Evolutionary conservation across 2,888 invertebrate genomes (phyloP).

Genomic region (Rhorus exstirpatorius): DNA sequence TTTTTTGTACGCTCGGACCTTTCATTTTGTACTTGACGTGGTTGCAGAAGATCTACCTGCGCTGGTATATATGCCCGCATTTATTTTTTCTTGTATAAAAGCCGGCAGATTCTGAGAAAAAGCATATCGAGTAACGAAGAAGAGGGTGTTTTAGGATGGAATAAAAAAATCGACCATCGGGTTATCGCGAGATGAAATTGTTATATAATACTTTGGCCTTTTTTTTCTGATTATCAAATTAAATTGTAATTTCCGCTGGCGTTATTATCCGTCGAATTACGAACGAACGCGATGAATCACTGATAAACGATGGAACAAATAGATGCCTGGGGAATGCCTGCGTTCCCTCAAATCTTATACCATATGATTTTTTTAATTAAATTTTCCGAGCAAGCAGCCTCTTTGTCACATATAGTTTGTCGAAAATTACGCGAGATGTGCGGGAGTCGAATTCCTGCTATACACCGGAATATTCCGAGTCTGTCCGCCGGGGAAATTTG

Average conservation of each 20-base stretch:
- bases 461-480: constrained; percentile 48
- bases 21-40: constrained; percentile 5
- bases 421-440: constrained; percentile 50
- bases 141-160: too few relatives aligned
- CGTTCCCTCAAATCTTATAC: constrained; percentile 47
- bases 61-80: background rate
- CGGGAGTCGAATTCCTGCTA: constrained; percentile 4
- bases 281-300: constrained; percentile 21
- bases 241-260: background rate
- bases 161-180: background rate
- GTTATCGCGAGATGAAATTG: background rate
- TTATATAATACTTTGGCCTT: background rate
- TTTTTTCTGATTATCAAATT: background rate
- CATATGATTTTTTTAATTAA: constrained; percentile 1
- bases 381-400: constrained; percentile 14
- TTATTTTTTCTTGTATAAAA: constrained; percentile 14
- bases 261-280: constrained; percentile 28
- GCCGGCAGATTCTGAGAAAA: background rate
- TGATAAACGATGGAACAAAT: constrained; percentile 34
- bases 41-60: constrained; percentile 9
- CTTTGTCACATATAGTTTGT: constrained; percentile 54
- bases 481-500: constrained; percentile 49
- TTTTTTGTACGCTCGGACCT: constrained; percentile 1
- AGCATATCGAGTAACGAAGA: background rate
- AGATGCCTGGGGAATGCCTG: constrained; percentile 49